phyloP scores from a whole-genome alignment of 2,888 invertebrate species.

The Apotomis turbidana region DNA sequence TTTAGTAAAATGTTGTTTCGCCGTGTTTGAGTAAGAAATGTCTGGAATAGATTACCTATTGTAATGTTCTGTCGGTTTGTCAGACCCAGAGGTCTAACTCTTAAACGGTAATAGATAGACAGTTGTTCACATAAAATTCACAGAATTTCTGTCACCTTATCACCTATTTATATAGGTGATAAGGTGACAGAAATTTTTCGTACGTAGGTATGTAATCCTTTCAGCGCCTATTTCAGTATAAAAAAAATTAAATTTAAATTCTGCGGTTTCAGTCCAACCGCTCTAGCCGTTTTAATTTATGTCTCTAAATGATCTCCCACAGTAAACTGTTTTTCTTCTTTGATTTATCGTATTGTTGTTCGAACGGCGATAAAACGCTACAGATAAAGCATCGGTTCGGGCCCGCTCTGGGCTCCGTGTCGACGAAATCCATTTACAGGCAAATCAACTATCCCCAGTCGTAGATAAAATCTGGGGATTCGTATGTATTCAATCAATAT shows the following conservation, averaged over 20 bases:
- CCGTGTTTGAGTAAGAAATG: too few relatives aligned
- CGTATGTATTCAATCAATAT: not conserved
- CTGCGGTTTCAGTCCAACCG: not conserved
- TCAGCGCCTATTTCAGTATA: too few relatives aligned
- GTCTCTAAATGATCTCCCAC: slow-evolving; percentile 9
- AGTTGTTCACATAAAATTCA: too few relatives aligned
- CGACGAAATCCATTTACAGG: slow-evolving; percentile 11
- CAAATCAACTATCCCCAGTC: not conserved
- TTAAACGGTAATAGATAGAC: too few relatives aligned
- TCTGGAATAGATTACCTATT: too few relatives aligned
- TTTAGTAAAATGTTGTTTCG: too few relatives aligned
- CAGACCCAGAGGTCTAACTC: too few relatives aligned
- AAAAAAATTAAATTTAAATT: not conserved
- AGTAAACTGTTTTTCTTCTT: slow-evolving; percentile 31
- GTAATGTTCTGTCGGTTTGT: too few relatives aligned
- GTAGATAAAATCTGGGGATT: slow-evolving; percentile 5
- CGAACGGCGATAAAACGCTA: not conserved
- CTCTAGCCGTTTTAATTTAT: slow-evolving; percentile 3
- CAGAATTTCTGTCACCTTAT: too few relatives aligned
- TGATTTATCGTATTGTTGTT: slow-evolving; percentile 28
- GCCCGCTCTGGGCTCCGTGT: slow-evolving; percentile 3
- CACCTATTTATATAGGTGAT: too few relatives aligned
- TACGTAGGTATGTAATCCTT: too few relatives aligned
- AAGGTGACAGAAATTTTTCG: too few relatives aligned
- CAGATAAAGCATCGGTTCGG: slow-evolving; percentile 19